These are phyloP conservation scores for Hippocampus mohnikei DNA, from an alignment of 2,113 vertebrate species.

Conservation along the genomic window DNA sequence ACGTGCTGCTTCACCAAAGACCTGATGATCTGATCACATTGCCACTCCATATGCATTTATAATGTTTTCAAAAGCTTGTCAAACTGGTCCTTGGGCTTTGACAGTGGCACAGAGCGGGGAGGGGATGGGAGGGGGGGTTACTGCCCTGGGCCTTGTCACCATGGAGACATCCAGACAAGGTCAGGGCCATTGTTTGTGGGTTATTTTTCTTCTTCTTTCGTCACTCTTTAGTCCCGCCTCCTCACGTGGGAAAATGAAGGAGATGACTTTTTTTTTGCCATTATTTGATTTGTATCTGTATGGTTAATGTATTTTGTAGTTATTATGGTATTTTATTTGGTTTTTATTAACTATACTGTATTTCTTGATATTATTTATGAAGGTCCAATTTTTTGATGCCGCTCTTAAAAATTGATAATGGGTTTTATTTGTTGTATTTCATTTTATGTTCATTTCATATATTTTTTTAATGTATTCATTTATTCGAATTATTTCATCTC, in stretches of 20 bases:
- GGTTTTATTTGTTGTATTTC: neutral
- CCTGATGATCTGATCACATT: neutral
- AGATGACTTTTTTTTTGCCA: too few relatives aligned
- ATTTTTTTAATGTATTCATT: too few relatives aligned
- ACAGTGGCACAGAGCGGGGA: constrained; percentile 34
- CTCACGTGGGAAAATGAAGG: neutral
- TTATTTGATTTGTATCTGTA: neutral
- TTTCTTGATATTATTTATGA: too few relatives aligned
- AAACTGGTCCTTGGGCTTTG: constrained; percentile 28
- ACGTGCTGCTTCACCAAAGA: neutral
- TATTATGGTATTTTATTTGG: neutral
- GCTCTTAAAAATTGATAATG: too few relatives aligned
- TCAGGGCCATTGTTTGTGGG: constrained; percentile 66
- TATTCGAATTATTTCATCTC: too few relatives aligned
- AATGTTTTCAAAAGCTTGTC: constrained; percentile 21
- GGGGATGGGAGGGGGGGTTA: constrained; percentile 52
- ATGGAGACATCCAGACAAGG: constrained; percentile 67
- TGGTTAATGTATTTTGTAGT: neutral
- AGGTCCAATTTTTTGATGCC: too few relatives aligned
- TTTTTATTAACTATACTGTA: neutral
- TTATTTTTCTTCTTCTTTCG: neutral
- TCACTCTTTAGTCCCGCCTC: neutral
- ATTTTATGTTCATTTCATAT: neutral
- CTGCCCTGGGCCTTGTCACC: constrained; percentile 61
- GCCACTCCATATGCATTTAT: neutral